Conservation (phyloP, 2,888 invertebrate species). For the Rhabditoides inermis region DNA sequence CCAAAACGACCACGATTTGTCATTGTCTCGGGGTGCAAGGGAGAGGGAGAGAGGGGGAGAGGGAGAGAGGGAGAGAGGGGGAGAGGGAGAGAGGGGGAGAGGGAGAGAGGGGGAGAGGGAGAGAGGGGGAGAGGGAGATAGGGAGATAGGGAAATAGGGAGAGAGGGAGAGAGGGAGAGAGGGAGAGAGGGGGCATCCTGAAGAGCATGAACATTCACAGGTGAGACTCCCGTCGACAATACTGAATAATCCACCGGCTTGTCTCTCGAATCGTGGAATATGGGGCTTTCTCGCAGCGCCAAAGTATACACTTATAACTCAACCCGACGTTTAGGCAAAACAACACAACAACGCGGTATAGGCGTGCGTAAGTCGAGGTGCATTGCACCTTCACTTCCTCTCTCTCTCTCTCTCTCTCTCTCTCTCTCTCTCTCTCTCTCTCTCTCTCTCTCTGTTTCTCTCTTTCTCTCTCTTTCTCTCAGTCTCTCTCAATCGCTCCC, state of each 20-base stretch:
- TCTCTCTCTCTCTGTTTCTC: background rate
- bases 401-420: background rate
- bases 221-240: slow-evolving; percentile 14
- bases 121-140: slow-evolving; percentile 8
- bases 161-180: slow-evolving; percentile 5
- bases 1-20: too few species aligned
- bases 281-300: too few species aligned
- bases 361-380: slow-evolving; percentile 1
- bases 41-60: slow-evolving; percentile 2
- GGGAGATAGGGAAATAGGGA: slow-evolving; percentile 5
- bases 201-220: slow-evolving; percentile 15
- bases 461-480: background rate
- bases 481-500: slow-evolving; percentile 8
- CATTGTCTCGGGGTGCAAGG: background rate
- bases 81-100: slow-evolving; percentile 6
- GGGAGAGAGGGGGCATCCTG: slow-evolving; percentile 4
- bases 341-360: background rate
- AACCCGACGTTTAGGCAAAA: background rate
- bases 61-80: slow-evolving; percentile 1
- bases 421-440: slow-evolving; percentile 3
- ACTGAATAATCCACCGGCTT: too few species aligned
- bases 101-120: background rate
- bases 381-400: slow-evolving; percentile 3
- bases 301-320: background rate
- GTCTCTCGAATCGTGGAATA: too few species aligned